Evolutionary conservation across 2,113 vertebrate genomes (phyloP).

Genomic region (Dipodomys ordii): DNA sequence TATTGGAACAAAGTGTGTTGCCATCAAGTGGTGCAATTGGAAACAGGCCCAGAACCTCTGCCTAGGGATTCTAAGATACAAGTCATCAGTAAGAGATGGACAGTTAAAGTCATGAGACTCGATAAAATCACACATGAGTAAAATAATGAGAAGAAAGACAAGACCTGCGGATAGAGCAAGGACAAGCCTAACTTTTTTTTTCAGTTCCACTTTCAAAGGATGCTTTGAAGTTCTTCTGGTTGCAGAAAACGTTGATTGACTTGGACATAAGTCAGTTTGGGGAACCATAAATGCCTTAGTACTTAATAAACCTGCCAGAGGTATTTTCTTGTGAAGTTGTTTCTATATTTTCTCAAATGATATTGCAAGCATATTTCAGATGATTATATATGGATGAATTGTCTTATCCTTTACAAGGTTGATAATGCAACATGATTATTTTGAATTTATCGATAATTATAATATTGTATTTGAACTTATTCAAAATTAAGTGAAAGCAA

Average conservation of each 20-base stretch:
- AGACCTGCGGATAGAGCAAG: not conserved
- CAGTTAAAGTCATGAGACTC: conserved; percentile 20
- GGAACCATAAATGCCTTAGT: not conserved
- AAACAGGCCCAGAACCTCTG: not conserved
- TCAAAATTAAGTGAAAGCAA: not conserved
- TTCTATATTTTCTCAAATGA: conserved; percentile 2
- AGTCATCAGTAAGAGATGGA: conserved; percentile 47
- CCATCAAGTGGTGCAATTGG: not conserved
- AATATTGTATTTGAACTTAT: not conserved
- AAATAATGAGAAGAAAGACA: not conserved
- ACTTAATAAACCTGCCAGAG: not conserved
- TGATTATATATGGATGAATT: conserved; percentile 10
- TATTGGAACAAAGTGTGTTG: conserved; percentile 29
- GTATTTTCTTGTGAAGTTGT: not conserved
- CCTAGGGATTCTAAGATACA: conserved; percentile 35
- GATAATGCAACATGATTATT: not conserved
- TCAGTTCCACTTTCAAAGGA: not conserved
- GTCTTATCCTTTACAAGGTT: not conserved
- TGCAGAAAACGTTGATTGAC: conserved; percentile 20
- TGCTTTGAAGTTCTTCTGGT: conserved; percentile 18
- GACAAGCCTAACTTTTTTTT: not conserved
- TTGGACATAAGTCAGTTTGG: not conserved
- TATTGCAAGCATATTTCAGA: not conserved
- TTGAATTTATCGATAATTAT: not conserved
- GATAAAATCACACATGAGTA: conserved; percentile 22